Conservation (phyloP, 2,888 invertebrate species). For the Cataglyphis albicans region DNA sequence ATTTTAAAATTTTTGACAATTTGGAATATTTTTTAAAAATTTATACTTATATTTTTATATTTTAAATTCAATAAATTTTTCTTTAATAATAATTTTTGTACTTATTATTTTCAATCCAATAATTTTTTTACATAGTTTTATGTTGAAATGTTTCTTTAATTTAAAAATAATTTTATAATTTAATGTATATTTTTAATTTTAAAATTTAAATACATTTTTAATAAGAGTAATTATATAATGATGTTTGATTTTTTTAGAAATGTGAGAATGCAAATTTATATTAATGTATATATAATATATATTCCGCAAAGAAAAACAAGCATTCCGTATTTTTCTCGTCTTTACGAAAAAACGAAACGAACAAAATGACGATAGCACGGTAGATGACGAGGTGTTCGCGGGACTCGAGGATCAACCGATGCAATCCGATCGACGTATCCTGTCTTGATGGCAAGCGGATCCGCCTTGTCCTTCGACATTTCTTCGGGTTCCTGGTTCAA, state of each 20-base stretch:
- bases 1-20: no score
- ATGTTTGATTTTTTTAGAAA: not conserved
- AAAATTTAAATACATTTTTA: not conserved
- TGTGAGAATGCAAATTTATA: not conserved
- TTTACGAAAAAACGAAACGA: slow-evolving; percentile 15
- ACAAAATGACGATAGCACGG: not conserved
- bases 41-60: no score
- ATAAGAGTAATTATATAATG: not conserved
- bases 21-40: no score
- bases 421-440: slow-evolving; percentile 70
- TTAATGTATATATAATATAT: not conserved
- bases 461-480: slow-evolving; percentile 72
- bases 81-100: no score
- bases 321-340: slow-evolving; percentile 12
- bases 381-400: not conserved
- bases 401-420: slow-evolving; percentile 43
- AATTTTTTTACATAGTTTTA: no score
- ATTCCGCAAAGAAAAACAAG: not conserved
- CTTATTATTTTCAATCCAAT: no score
- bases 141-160: not conserved
- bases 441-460: slow-evolving; percentile 69
- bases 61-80: no score
- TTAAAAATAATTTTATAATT: not conserved
- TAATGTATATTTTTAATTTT: not conserved
- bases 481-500: slow-evolving; percentile 77